These are phyloP conservation scores for Dorcus parallelipipedus DNA, from an alignment of 2,888 invertebrate genomes.

Conservation along the genomic window DNA sequence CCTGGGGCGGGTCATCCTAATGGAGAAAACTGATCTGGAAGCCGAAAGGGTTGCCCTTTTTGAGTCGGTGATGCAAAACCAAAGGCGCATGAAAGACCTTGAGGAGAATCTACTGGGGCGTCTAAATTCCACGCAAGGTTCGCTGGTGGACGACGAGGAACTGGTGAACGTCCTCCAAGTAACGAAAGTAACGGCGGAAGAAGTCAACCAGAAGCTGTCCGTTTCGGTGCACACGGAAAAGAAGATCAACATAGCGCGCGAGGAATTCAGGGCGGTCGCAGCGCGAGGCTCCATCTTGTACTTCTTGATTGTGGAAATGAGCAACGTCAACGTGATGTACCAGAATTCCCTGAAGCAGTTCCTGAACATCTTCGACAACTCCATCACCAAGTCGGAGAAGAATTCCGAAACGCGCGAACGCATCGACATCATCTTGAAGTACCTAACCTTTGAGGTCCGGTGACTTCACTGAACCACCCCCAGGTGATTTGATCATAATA, in stretches of 20 bases:
- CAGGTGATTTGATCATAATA: too few species aligned
- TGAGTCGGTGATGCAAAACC: constrained; percentile 95
- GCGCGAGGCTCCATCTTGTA: constrained; percentile 91
- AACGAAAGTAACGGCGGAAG: constrained; percentile 81
- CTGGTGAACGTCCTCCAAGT: constrained; percentile 85
- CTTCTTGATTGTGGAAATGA: constrained; percentile 96
- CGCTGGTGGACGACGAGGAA: constrained; percentile 93
- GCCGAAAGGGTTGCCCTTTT: constrained; percentile 89
- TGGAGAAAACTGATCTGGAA: constrained; percentile 95
- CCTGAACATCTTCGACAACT: constrained; percentile 87
- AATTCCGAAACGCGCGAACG: constrained; percentile 81
- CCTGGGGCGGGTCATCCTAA: constrained; percentile 87
- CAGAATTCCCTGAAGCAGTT: constrained; percentile 95
- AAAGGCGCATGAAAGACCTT: constrained; percentile 91
- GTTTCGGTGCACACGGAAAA: constrained; percentile 91
- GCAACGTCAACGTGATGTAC: constrained; percentile 94
- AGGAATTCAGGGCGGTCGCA: constrained; percentile 94
- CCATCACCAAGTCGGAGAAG: constrained; percentile 87
- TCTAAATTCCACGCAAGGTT: constrained; percentile 90
- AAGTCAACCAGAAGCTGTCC: constrained; percentile 90
- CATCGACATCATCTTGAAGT: constrained; percentile 82
- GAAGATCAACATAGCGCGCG: constrained; percentile 89
- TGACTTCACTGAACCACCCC: neutral
- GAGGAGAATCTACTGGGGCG: constrained; percentile 89
- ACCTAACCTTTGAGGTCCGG: constrained; percentile 74